Evolutionary conservation across 2,797 vertebrate genomes (phyloP), one percentile per base, ranked within the genome.

Genomic region (Rhyacichthys aspro): DNA sequence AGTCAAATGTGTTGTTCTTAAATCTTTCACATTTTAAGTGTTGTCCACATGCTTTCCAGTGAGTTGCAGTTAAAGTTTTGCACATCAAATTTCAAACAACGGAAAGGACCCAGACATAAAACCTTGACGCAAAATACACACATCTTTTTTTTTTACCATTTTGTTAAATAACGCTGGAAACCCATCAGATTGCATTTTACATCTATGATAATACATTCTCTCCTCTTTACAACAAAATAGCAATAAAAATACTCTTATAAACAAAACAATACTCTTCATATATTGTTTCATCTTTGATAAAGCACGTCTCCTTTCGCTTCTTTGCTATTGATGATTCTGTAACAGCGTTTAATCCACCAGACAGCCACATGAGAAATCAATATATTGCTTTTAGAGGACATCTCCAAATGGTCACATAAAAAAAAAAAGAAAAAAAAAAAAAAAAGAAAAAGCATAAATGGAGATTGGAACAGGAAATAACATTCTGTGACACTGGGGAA

Each of bases 331-430:
- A 64, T 78, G 58, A 82, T 54, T 70, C 37, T 47, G 8, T 79
- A 55, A 59, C 72, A 81, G 63, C 69, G 77, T 80, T 77, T 76
- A 73, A 81, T 70, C 75, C 32, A 69, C 72, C 72, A 72, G 54
- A 78, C 68, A 77, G 81, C 78, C 81, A 78, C 72, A 82, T 49
- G 69, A 63, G 46, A 84, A 88, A 85, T 77, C 83, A 84, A 88
- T 79, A 86, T 90, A 90, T 91, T 90, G 88, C 90, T 91, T 89
- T 86, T 86, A 78, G 74, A 83, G 59, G 65, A 86, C 72, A 78
- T 86, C 81, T 86, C 79, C 78, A 79, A 79, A 83, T 74, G 32
- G 80, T 81, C 64, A 74, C 46, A 67, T 38, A 49, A 67, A 64
- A 52, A 65, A 60, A 66, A 49, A 59, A 55, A 59, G 8, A n/a